Conservation (phyloP, 2,888 invertebrate species). For the Teleiodes luculella region DNA sequence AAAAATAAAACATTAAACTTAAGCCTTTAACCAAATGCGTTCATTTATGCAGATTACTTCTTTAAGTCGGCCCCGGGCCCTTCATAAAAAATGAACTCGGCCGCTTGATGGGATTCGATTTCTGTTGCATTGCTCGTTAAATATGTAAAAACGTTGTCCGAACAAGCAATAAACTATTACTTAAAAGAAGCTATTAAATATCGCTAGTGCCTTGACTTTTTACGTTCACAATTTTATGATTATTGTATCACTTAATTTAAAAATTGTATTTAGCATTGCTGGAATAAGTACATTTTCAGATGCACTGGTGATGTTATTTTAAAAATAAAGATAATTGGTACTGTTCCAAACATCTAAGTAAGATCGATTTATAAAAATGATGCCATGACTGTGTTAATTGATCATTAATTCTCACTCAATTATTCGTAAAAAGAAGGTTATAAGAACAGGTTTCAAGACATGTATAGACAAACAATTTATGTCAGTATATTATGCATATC, state of each 20-base stretch:
- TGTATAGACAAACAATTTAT: too few relatives aligned
- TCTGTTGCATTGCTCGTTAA: conserved; percentile 34
- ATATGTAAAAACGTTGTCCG: conserved; percentile 35
- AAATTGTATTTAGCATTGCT: too few relatives aligned
- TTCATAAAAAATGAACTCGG: conserved; percentile 31
- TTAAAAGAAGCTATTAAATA: conserved; percentile 24
- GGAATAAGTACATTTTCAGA: too few relatives aligned
- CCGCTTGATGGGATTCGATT: conserved; percentile 24
- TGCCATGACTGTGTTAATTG: not conserved
- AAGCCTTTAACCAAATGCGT: conserved; percentile 18
- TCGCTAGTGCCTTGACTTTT: not conserved
- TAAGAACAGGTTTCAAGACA: too few relatives aligned
- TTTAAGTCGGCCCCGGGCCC: conserved; percentile 27
- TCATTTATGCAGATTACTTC: conserved; percentile 34
- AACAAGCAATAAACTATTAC: conserved; percentile 20
- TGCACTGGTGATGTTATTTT: not conserved
- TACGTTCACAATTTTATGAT: conserved; percentile 1
- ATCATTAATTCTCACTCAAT: conserved; percentile 5
- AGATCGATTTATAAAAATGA: not conserved
- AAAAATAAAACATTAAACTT: not conserved
- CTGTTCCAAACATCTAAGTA: too few relatives aligned
- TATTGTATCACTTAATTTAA: not conserved
- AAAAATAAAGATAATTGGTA: too few relatives aligned
- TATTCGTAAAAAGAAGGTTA: not conserved
- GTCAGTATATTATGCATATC: too few relatives aligned